phyloP scores from a whole-genome alignment of 2,797 vertebrate species.

The Kryptopterus vitreolus region DNA sequence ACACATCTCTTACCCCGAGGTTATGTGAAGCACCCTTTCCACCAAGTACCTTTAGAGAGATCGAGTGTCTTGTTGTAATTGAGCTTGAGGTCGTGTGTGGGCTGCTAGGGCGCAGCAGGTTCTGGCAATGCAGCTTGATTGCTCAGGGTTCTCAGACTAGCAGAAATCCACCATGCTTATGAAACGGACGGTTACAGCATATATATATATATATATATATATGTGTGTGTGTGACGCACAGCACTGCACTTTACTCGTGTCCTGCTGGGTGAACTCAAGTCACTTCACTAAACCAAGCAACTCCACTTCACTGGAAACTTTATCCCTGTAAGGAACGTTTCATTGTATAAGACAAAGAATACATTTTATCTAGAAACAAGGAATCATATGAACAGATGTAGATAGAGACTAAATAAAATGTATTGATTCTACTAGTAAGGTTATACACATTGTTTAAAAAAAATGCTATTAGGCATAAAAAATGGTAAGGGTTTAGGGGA shows the following conservation, averaged over 20 bases:
- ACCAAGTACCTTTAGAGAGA: conserved; percentile 30
- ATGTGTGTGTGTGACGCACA: conserved; percentile 36
- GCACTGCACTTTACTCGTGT: conserved; percentile 23
- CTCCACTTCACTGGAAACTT: neutral
- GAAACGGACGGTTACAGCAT: conserved; percentile 31
- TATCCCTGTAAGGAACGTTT: neutral
- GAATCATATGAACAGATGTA: too few species aligned
- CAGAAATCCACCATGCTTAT: conserved; percentile 12
- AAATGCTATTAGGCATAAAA: neutral
- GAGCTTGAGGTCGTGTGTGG: conserved; percentile 22
- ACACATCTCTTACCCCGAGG: conserved; percentile 23
- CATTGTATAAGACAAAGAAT: neutral
- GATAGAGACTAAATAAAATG: too few species aligned
- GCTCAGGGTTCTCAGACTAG: conserved; percentile 17
- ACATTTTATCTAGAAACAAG: neutral
- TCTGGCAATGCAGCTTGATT: conserved; percentile 22
- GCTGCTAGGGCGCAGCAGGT: conserved; percentile 29
- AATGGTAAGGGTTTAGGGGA: neutral
- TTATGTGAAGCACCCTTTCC: conserved; percentile 39
- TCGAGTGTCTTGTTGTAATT: conserved; percentile 29
- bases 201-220: too few species aligned
- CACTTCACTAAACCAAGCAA: neutral
- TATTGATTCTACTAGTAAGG: neutral
- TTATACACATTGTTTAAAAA: neutral
- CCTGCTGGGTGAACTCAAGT: conserved; percentile 36